Base-by-base conservation (phyloP, 2,797 vertebrate species). In the Sciaenops ocellatus region DNA sequence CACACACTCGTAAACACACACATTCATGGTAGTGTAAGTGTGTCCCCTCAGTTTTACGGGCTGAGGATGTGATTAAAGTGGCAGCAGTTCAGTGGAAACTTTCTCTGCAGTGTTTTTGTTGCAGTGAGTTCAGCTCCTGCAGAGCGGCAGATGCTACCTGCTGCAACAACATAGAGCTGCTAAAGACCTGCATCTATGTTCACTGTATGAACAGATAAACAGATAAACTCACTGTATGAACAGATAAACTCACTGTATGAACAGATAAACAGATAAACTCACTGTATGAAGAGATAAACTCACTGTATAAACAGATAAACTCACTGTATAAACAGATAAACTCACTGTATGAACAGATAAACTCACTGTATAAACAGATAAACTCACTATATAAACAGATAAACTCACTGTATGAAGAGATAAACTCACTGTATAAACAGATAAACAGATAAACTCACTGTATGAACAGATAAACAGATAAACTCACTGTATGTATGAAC, bases 61-160 rank as follows among this genome's bases (percentile, higher is more conserved):
- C 72, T 59, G 50, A 47, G 51, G 78, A 38, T 66, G 67, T 73
- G 76, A 84, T 72, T 44, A 61, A 13, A 76, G 78, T 60, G 1
- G 77, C 73, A 57, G 73, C 63, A 80, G 70, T 22, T 80, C 50
- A 50, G 34, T 28, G 67, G 70, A 83, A 87, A 78, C 74, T 81
- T 83, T 87, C 79, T 74, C 73, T 54, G 68, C 26, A 30, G 42
- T 24, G 26, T 69, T 48, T 34, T 65, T 51, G 65, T 64, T 60
- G 52, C 55, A 57, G 69, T 24, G 30, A 59, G 59, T 50, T 55
- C 8, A 52, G 50, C 26, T 73, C 52, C 57, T 76, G 61, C 55
- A 65, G 70, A 3, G 18, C 13, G 48, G 46, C 18, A 34, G 68
- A 55, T 54, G 46, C 51, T 69, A 55, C 69, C 68, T 72, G 42